Percentiles rank a stretch among this genome's conserved stretches.
phyloP scores from a whole-genome alignment of 2,888 invertebrate species.

The Caenorhabditis uteleia region DNA sequence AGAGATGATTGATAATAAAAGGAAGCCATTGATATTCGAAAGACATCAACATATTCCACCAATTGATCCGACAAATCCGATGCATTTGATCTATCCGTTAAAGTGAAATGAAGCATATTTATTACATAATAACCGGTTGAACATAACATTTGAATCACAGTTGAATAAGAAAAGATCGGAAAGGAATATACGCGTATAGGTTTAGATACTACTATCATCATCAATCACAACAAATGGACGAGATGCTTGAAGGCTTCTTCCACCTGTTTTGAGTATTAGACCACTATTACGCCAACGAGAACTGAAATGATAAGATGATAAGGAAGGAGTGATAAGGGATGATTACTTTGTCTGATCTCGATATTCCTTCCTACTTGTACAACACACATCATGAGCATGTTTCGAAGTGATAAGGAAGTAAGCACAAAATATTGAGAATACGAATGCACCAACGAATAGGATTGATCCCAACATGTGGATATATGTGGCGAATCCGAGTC shows the following conservation, averaged over 20 bases:
- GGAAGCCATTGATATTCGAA: too few species aligned
- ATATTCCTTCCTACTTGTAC: constrained; percentile 40
- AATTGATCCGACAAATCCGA: too few species aligned
- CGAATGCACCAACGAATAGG: constrained; percentile 38
- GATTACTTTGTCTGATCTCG: constrained; percentile 23
- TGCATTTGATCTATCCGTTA: too few species aligned
- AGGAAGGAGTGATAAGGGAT: neutral
- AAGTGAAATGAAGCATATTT: neutral
- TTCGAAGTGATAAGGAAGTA: constrained; percentile 48
- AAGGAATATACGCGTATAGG: neutral
- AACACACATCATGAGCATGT: constrained; percentile 41
- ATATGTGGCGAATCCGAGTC: constrained; percentile 42
- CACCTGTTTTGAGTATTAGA: constrained; percentile 25
- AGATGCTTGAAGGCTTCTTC: constrained; percentile 11
- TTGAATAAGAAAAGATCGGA: too few species aligned
- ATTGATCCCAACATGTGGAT: constrained; percentile 40
- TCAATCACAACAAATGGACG: constrained; percentile 49
- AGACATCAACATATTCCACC: too few species aligned
- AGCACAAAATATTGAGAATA: constrained; percentile 49
- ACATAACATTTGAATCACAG: too few species aligned
- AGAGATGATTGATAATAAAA: too few species aligned
- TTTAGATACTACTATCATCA: constrained; percentile 45
- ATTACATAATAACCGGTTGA: too few species aligned
- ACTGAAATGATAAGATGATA: neutral
- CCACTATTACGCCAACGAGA: constrained; percentile 31